Conservation (phyloP, 2,113 vertebrate species). For the Clarias macrocephalus region DNA sequence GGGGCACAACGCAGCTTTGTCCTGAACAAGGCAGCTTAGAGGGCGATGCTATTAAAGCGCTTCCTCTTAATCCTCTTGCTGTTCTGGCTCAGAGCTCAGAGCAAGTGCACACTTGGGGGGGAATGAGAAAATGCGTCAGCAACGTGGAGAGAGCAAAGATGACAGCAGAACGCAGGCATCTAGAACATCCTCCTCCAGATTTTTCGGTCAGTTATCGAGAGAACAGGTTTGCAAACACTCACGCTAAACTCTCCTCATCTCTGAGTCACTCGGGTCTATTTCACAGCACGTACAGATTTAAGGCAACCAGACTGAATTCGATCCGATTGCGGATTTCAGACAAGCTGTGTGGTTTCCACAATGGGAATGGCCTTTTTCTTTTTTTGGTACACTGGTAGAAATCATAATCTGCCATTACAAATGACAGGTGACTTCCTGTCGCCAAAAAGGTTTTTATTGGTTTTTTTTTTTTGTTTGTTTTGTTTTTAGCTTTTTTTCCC, state of each 20-base stretch:
- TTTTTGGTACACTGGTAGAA: background rate
- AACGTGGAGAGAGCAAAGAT: background rate
- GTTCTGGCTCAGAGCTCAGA: background rate
- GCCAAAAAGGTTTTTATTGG: background rate
- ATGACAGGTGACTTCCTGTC: background rate
- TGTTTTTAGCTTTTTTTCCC: too few relatives aligned
- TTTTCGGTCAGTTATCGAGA: background rate
- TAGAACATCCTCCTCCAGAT: background rate
- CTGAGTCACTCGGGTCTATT: background rate
- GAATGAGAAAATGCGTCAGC: background rate
- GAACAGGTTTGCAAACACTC: background rate
- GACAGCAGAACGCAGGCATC: background rate
- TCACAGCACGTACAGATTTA: background rate
- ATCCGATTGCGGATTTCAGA: background rate
- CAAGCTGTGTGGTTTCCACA: background rate
- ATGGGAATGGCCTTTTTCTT: background rate
- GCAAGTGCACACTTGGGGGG: conserved; percentile 1
- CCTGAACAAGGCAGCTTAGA: conserved; percentile 28
- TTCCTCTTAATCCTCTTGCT: conserved; percentile 39
- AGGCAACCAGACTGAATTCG: too few relatives aligned
- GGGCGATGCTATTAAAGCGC: conserved; percentile 15
- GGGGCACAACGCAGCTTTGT: conserved; percentile 10
- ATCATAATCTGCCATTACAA: background rate
- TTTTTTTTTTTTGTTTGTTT: too few relatives aligned
- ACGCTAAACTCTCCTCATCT: background rate